phyloP scores from a whole-genome alignment of 2,888 invertebrate genomes.

The Ligdia adustata region DNA sequence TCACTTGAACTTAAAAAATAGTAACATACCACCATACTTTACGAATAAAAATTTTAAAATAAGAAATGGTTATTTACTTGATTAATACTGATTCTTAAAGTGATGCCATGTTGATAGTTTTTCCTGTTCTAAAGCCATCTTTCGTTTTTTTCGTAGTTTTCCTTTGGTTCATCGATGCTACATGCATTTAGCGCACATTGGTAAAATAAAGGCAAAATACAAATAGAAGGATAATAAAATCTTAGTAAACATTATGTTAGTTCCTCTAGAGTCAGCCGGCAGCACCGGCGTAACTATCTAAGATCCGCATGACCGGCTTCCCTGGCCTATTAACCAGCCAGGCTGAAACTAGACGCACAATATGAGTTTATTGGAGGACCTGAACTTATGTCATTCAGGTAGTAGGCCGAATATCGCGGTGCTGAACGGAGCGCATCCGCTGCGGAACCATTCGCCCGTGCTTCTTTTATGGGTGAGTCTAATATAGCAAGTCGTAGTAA shows the following conservation, averaged over 20 bases:
- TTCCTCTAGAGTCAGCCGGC: slow-evolving; percentile 3
- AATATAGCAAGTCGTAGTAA: slow-evolving; percentile 38
- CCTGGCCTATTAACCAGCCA: slow-evolving; percentile 66
- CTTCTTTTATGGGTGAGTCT: slow-evolving; percentile 66
- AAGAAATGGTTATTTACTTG: no score
- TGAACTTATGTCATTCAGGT: slow-evolving; percentile 52
- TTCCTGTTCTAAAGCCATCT: no score
- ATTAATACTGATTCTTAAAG: no score
- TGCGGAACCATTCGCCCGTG: slow-evolving; percentile 47
- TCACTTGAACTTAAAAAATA: no score
- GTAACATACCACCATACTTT: no score
- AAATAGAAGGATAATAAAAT: no score
- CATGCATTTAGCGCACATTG: no score
- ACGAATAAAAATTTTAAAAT: no score
- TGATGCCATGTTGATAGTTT: no score
- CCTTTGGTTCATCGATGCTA: no score
- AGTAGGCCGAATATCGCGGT: slow-evolving; percentile 47
- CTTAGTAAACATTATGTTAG: slow-evolving; percentile 1
- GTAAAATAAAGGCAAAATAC: neutral
- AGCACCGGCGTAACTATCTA: slow-evolving; percentile 15
- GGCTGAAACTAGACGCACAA: slow-evolving; percentile 51
- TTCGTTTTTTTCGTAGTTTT: no score
- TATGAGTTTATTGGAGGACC: slow-evolving; percentile 35
- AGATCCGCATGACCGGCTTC: slow-evolving; percentile 57
- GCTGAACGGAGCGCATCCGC: slow-evolving; percentile 53